Conservation (phyloP, 2,888 invertebrate genomes). For the Agelastica alni region DNA sequence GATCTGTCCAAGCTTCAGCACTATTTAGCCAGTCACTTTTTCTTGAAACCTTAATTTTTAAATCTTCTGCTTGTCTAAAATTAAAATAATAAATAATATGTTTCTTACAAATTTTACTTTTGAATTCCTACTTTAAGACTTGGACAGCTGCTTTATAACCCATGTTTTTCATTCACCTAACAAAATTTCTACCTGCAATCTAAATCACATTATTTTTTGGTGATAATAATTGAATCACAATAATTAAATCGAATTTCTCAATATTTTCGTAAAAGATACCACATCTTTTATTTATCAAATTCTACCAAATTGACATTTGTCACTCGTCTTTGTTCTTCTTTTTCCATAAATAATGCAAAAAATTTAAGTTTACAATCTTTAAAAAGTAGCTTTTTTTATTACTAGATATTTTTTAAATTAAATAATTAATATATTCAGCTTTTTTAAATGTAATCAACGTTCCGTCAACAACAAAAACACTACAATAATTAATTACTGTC, state of each 20-base stretch:
- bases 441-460: too few relatives aligned
- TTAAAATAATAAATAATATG: conserved; percentile 8
- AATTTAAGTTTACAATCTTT: too few relatives aligned
- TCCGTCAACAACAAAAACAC: too few relatives aligned
- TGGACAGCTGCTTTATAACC: conserved; percentile 77
- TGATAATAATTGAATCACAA: conserved; percentile 1
- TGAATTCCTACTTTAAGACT: conserved; percentile 67
- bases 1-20: conserved; percentile 54
- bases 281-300: conserved; percentile 22
- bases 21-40: conserved; percentile 59
- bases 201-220: conserved; percentile 22
- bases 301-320: not conserved
- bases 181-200: conserved; percentile 5
- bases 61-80: conserved; percentile 72
- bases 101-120: conserved; percentile 3
- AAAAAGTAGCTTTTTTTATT: too few relatives aligned
- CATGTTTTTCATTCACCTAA: conserved; percentile 55
- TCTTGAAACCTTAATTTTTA: conserved; percentile 70
- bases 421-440: too few relatives aligned
- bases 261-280: conserved; percentile 8
- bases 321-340: too few relatives aligned
- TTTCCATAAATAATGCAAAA: too few relatives aligned
- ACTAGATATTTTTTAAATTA: too few relatives aligned
- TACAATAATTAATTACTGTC: too few relatives aligned
- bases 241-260: conserved; percentile 1